Percentiles rank a stretch among this genome's conserved stretches.
These are phyloP conservation scores for Melanotaenia pygmaea DNA, from an alignment of 2,797 vertebrate genomes.

Conservation along the genomic window DNA sequence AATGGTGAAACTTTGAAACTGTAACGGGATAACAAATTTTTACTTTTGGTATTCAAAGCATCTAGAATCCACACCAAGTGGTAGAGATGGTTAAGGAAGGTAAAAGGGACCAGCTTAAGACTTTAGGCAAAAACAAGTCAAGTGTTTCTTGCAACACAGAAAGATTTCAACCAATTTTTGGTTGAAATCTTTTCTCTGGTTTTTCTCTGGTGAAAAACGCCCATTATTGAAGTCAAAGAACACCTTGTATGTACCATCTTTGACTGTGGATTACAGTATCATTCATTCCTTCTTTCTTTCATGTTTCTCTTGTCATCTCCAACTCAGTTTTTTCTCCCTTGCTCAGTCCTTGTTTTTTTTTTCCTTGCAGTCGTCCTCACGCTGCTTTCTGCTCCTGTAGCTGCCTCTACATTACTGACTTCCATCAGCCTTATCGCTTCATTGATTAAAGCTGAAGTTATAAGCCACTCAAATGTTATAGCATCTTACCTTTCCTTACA, in stretches of 20 bases:
- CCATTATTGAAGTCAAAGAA: not conserved
- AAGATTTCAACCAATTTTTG: too few species aligned
- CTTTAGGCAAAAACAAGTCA: too few species aligned
- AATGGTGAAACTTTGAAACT: not conserved
- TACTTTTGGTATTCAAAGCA: too few species aligned
- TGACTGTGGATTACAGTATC: not conserved
- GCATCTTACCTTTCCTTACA: not conserved
- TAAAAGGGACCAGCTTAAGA: too few species aligned
- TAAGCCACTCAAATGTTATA: conserved; percentile 12
- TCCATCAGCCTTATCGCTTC: conserved; percentile 33
- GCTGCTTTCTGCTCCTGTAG: not conserved
- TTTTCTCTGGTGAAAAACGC: not conserved
- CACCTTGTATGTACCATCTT: conserved; percentile 9
- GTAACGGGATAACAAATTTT: too few species aligned
- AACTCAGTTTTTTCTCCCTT: not conserved
- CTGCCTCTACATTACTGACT: conserved; percentile 28
- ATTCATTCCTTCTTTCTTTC: not conserved
- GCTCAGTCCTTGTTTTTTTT: not conserved
- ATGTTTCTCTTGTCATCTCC: conserved; percentile 12
- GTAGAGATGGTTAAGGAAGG: too few species aligned
- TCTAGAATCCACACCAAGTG: too few species aligned
- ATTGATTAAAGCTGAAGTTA: conserved; percentile 42
- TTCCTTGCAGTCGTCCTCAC: conserved; percentile 5
- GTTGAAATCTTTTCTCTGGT: too few species aligned
- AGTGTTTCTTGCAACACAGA: too few species aligned